Conservation (phyloP, 30 jellyfish, hydroid and myxozoan genomes). For the Sanderia malayensis region DNA sequence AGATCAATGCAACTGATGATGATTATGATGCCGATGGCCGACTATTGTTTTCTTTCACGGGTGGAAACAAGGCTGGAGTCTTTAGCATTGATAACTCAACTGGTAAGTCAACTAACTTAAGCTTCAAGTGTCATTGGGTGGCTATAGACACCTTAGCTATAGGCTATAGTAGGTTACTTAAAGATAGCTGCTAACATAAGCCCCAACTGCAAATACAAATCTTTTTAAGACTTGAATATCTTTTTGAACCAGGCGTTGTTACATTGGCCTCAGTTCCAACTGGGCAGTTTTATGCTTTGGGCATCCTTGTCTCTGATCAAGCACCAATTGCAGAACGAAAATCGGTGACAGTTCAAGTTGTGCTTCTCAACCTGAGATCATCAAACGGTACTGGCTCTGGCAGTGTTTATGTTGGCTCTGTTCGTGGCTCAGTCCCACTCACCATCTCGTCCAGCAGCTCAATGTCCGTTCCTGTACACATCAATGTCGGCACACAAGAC, state of each 20-base stretch:
- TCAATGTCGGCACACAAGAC: slow-evolving; percentile 67
- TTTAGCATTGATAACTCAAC: slow-evolving; percentile 39
- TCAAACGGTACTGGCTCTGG: slow-evolving; percentile 51
- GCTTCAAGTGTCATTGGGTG: too few relatives aligned
- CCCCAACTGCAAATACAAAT: not conserved
- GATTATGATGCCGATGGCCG: slow-evolving; percentile 86
- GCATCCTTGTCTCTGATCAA: slow-evolving; percentile 44
- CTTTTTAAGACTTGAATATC: not conserved
- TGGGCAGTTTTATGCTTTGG: slow-evolving; percentile 44
- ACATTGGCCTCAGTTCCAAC: slow-evolving; percentile 39
- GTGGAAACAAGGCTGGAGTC: slow-evolving; percentile 62
- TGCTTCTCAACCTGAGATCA: slow-evolving; percentile 35
- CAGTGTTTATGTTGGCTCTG: slow-evolving; percentile 69
- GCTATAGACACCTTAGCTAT: too few relatives aligned
- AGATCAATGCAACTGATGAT: slow-evolving; percentile 86
- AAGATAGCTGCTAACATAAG: too few relatives aligned
- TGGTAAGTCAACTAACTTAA: slow-evolving; percentile 79
- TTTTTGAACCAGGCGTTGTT: slow-evolving; percentile 37
- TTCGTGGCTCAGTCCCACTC: slow-evolving; percentile 37
- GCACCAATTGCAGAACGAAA: slow-evolving; percentile 42
- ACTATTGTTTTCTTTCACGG: slow-evolving; percentile 28
- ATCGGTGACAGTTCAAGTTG: slow-evolving; percentile 30
- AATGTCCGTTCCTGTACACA: slow-evolving; percentile 72
- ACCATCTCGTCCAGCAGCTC: slow-evolving; percentile 43
- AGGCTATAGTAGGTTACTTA: too few relatives aligned